Evolutionary conservation across 2,797 vertebrate genomes (phyloP).

Genomic region (Platyrinchus mystaceus): DNA sequence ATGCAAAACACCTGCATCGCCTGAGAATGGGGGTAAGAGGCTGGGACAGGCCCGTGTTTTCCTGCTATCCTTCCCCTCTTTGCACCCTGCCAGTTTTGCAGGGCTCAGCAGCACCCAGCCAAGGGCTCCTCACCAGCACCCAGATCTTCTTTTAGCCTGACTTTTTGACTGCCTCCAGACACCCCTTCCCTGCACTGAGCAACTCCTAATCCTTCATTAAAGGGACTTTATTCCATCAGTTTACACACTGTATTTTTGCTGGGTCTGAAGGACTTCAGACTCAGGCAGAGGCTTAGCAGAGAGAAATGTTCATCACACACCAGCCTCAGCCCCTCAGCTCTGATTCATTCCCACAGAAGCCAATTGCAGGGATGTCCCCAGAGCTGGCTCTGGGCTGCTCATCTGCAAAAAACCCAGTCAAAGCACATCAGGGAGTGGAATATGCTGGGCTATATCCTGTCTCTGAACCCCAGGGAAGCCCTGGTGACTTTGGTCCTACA

Average conservation of each 20-base stretch:
- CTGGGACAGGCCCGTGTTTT: too few species aligned
- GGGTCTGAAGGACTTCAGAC: neutral
- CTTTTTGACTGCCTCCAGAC: neutral
- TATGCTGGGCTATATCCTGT: neutral
- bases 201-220: neutral
- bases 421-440: neutral
- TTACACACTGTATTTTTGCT: neutral
- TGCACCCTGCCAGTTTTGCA: neutral
- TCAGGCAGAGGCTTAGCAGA: neutral
- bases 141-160: neutral
- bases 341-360: neutral
- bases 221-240: neutral
- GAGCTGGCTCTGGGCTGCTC: neutral
- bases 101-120: neutral
- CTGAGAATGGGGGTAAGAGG: neutral
- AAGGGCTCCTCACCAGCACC: rapidly evolving
- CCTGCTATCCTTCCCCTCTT: neutral
- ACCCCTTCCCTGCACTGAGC: rapidly evolving
- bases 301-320: neutral
- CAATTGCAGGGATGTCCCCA: neutral
- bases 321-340: rapidly evolving
- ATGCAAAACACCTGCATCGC: neutral
- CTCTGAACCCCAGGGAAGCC: neutral
- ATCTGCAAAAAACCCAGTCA: neutral
- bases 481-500: neutral